Percentiles rank a stretch among this genome's conserved stretches.
These are phyloP conservation scores for Arrhopalites spinosus DNA, from an alignment of 2,888 invertebrate genomes.

Conservation along the genomic window DNA sequence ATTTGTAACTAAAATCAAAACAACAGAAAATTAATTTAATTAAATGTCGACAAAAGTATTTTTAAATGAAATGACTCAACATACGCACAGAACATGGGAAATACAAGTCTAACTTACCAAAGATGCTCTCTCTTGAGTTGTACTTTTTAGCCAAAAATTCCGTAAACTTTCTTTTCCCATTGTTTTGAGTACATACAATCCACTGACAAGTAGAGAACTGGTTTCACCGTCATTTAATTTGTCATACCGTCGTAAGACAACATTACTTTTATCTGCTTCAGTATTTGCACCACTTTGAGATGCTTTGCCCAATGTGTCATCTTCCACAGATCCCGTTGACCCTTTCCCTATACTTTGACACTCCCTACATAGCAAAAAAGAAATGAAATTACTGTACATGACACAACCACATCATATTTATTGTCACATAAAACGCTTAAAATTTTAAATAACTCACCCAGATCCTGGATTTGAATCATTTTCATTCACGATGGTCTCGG, in stretches of 20 bases:
- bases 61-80: too few species aligned
- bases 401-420: background rate
- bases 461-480: slow-evolving; percentile 52
- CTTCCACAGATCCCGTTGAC: slow-evolving; percentile 50
- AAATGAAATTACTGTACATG: background rate
- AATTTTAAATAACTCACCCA: slow-evolving; percentile 49
- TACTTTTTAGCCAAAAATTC: slow-evolving; percentile 53
- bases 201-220: slow-evolving; percentile 53
- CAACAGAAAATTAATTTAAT: too few species aligned
- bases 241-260: slow-evolving; percentile 55
- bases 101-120: slow-evolving; percentile 38
- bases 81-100: too few species aligned
- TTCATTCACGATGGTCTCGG: slow-evolving; percentile 56
- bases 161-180: slow-evolving; percentile 52
- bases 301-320: slow-evolving; percentile 48
- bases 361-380: slow-evolving; percentile 41
- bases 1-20: too few species aligned
- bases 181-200: slow-evolving; percentile 54
- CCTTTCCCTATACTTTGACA: slow-evolving; percentile 51
- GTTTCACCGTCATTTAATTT: slow-evolving; percentile 55
- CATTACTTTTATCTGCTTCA: slow-evolving; percentile 52
- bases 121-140: slow-evolving; percentile 51
- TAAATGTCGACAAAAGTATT: too few species aligned
- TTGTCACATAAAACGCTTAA: background rate
- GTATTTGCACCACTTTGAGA: slow-evolving; percentile 36